A percentile compares a stretch with the other conserved stretches of the same genome.
Conservation (phyloP, 2,797 vertebrate genomes). For the Halcyon chelicuti region DNA sequence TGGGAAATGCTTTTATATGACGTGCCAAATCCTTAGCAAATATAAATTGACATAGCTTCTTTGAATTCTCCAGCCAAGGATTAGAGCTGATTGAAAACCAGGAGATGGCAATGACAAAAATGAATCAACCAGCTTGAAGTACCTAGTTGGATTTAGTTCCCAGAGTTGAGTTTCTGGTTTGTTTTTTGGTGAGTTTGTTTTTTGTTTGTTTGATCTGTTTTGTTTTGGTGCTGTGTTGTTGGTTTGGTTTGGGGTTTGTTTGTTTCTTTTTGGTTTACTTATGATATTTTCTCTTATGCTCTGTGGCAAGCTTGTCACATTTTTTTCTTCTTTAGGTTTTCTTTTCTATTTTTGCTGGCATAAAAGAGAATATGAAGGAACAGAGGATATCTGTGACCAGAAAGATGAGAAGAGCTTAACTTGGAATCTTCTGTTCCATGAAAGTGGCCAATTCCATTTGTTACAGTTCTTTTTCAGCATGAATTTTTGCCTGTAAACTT, state of each 20-base stretch:
- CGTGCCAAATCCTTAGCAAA: constrained; percentile 55
- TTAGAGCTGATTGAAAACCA: constrained; percentile 47
- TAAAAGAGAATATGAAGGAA: not conserved
- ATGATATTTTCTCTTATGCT: not conserved
- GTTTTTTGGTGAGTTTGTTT: too few species aligned
- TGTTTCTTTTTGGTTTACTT: not conserved
- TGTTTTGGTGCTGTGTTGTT: not conserved
- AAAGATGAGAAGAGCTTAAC: not conserved
- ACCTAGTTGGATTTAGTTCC: not conserved
- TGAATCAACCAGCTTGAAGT: not conserved
- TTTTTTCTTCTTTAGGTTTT: not conserved
- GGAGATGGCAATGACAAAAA: constrained; percentile 8
- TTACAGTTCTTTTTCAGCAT: not conserved
- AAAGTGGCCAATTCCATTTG: not conserved
- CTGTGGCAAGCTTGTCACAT: not conserved
- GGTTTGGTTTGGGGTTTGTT: too few species aligned
- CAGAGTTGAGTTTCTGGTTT: too few species aligned
- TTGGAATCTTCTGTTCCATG: not conserved
- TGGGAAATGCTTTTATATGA: constrained; percentile 46
- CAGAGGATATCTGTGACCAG: not conserved
- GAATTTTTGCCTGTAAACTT: not conserved
- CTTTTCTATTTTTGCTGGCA: not conserved
- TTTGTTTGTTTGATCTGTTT: not conserved
- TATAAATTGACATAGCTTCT: constrained; percentile 32
- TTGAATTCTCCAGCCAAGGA: constrained; percentile 37